Percentiles rank a stretch among this genome's conserved stretches.
Conservation (phyloP, 2,797 vertebrate genomes). For the Danio albolineatus region DNA sequence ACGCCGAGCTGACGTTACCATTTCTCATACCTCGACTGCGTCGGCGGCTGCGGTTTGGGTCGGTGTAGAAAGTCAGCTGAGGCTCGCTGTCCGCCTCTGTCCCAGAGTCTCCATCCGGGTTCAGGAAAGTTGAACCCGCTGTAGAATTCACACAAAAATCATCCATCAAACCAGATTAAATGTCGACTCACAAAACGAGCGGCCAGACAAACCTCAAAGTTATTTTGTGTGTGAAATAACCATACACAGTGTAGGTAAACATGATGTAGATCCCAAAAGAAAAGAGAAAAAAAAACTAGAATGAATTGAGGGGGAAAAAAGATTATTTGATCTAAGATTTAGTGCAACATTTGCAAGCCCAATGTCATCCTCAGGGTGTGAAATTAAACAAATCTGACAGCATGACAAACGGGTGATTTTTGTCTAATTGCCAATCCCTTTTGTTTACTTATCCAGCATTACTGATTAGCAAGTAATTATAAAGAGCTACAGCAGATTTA, state of each 20-base stretch:
- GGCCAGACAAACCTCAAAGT: not conserved
- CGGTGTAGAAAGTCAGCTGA: constrained; percentile 98
- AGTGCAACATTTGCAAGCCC: constrained; percentile 23
- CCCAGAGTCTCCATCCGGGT: constrained; percentile 96
- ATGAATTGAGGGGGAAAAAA: not conserved
- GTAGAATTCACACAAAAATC: constrained; percentile 76
- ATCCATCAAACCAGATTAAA: constrained; percentile 19
- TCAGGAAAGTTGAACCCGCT: constrained; percentile 98
- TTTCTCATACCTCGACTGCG: constrained; percentile 93
- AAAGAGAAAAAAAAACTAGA: not conserved
- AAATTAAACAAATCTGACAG: constrained; percentile 41
- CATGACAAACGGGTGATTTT: constrained; percentile 29
- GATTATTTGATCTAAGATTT: not conserved
- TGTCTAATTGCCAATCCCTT: constrained; percentile 46
- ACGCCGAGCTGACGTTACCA: constrained; percentile 84
- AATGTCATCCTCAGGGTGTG: constrained; percentile 6
- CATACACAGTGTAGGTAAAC: not conserved
- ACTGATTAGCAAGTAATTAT: constrained; percentile 44
- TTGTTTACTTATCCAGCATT: constrained; percentile 40
- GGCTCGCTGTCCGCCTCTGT: constrained; percentile 97
- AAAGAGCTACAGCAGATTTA: constrained; percentile 48
- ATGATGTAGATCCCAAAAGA: not conserved
- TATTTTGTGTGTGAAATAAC: not conserved
- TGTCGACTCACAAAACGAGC: not conserved
- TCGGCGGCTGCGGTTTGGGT: constrained; percentile 93